phyloP scores from a whole-genome alignment of 1,140 invertebrate species.

The Cardiocondyla obscurior region DNA sequence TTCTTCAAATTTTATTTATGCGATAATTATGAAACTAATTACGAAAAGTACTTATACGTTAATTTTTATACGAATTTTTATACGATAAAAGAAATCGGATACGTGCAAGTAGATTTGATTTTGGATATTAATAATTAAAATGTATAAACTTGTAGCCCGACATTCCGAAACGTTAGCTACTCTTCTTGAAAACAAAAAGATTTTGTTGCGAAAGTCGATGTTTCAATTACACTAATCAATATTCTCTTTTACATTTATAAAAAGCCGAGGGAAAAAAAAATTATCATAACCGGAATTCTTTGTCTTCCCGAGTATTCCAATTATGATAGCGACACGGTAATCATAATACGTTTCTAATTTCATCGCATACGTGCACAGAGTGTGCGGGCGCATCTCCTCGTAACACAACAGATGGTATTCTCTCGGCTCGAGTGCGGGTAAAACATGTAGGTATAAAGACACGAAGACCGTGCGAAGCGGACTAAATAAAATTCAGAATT shows the following conservation, averaged over 20 bases:
- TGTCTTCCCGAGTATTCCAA: too few relatives aligned
- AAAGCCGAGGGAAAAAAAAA: not conserved
- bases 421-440: not conserved
- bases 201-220: not conserved
- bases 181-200: not conserved
- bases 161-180: not conserved
- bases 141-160: not conserved
- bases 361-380: not conserved
- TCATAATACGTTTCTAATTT: not conserved
- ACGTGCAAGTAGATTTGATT: not conserved
- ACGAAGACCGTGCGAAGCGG: conserved; percentile 49
- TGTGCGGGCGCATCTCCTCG: not conserved
- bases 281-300: not conserved
- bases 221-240: not conserved
- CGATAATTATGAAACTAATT: not conserved
- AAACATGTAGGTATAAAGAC: conserved; percentile 50
- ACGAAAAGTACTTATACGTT: conserved; percentile 1
- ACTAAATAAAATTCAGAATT: conserved; percentile 81
- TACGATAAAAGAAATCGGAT: not conserved
- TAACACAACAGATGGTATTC: not conserved
- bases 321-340: too few relatives aligned
- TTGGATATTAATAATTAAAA: not conserved
- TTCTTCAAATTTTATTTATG: not conserved
- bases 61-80: too few relatives aligned
- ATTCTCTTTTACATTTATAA: not conserved